These are phyloP conservation scores for Melangyna quadrimaculata DNA, from an alignment of 2,888 invertebrate genomes.

Conservation along the genomic window DNA sequence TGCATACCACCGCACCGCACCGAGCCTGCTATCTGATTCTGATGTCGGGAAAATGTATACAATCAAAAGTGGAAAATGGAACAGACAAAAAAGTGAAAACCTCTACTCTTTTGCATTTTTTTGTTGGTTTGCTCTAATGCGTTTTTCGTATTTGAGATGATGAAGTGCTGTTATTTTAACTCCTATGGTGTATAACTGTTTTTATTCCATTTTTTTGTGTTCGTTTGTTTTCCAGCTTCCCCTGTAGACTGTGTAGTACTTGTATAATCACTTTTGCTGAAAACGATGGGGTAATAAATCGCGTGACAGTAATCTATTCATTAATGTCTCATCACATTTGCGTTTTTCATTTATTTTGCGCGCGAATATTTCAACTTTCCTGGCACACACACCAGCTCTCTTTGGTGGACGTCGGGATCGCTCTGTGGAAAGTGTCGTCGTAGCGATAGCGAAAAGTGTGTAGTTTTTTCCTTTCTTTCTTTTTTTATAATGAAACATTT, in stretches of 20 bases:
- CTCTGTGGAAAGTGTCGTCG: background rate
- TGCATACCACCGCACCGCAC: background rate
- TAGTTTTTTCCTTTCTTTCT: slow-evolving; percentile 24
- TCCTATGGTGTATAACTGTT: slow-evolving; percentile 24
- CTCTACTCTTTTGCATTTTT: slow-evolving; percentile 10
- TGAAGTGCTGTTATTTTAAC: slow-evolving; percentile 37
- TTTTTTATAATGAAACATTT: slow-evolving; percentile 2
- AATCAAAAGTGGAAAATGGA: slow-evolving; percentile 29
- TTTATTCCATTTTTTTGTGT: background rate
- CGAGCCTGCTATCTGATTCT: slow-evolving; percentile 33
- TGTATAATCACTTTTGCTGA: slow-evolving; percentile 7
- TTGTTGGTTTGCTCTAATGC: background rate
- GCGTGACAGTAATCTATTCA: slow-evolving; percentile 74
- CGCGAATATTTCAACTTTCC: slow-evolving; percentile 35
- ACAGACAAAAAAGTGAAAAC: slow-evolving; percentile 38
- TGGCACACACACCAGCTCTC: background rate
- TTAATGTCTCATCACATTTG: slow-evolving; percentile 74
- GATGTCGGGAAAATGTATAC: slow-evolving; percentile 22
- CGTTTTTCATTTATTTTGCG: slow-evolving; percentile 68
- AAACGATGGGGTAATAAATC: slow-evolving; percentile 67
- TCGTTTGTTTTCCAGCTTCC: slow-evolving; percentile 2
- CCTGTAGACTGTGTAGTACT: background rate
- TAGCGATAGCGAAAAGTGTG: slow-evolving; percentile 10
- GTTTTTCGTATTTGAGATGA: slow-evolving; percentile 28
- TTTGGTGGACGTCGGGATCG: background rate